A percentile compares a stretch with the other conserved stretches of the same genome.
These are phyloP conservation scores for Drosophila mayaguana DNA, from an alignment of 2,888 invertebrate species.

Conservation along the genomic window DNA sequence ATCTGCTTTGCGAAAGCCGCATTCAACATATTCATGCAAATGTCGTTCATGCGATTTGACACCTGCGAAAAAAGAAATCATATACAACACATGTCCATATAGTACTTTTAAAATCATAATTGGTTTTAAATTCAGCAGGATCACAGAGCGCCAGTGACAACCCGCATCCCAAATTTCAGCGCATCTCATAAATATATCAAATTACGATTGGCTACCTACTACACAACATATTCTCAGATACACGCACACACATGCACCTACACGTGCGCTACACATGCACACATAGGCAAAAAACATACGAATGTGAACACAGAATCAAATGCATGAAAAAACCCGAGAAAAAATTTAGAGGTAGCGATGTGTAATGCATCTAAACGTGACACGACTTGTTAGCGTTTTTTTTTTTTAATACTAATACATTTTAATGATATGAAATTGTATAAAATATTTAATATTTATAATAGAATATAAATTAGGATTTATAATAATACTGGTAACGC, in stretches of 20 bases:
- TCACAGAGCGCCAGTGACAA: slow-evolving; percentile 9
- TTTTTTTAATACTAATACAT: neutral
- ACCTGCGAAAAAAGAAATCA: slow-evolving; percentile 87
- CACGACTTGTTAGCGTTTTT: slow-evolving; percentile 1
- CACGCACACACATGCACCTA: slow-evolving; percentile 16
- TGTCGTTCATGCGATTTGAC: slow-evolving; percentile 91
- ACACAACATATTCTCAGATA: slow-evolving; percentile 9
- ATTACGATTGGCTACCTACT: slow-evolving; percentile 71
- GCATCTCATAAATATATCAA: slow-evolving; percentile 66
- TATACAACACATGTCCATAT: neutral
- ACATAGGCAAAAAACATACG: slow-evolving; percentile 19
- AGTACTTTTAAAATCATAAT: slow-evolving; percentile 5
- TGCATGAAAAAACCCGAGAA: slow-evolving; percentile 49
- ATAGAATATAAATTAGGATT: too few relatives aligned
- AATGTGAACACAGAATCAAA: slow-evolving; percentile 47
- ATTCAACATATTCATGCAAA: slow-evolving; percentile 92
- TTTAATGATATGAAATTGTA: too few relatives aligned
- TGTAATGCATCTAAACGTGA: slow-evolving; percentile 2
- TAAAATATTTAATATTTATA: too few relatives aligned
- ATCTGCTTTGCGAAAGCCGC: slow-evolving; percentile 94
- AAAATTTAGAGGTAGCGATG: slow-evolving; percentile 15
- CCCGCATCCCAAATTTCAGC: slow-evolving; percentile 40
- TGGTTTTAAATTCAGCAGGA: slow-evolving; percentile 5
- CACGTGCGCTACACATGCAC: slow-evolving; percentile 22
- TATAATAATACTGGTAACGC: neutral